phyloP scores from a whole-genome alignment of 2,113 vertebrate genomes.

The Chunga burmeisteri region DNA sequence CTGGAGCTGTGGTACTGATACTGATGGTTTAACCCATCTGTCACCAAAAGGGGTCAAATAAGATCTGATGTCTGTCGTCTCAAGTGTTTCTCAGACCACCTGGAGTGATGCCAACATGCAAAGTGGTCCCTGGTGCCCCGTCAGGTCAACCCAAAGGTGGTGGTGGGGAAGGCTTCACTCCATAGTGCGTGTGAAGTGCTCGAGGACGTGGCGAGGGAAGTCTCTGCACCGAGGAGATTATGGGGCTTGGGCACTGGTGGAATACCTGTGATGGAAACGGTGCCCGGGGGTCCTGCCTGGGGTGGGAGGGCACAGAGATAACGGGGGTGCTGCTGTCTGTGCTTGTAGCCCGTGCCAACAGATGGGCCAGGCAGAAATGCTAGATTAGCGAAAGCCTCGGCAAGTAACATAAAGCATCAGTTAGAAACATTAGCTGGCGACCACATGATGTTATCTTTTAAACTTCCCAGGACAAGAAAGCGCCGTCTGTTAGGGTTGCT shows the following conservation, averaged over 20 bases:
- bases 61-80: background rate
- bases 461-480: constrained; percentile 23
- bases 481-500: background rate
- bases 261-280: background rate
- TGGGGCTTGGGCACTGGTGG: background rate
- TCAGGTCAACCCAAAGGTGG: background rate
- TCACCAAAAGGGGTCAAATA: background rate
- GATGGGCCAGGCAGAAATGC: background rate
- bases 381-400: background rate
- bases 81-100: background rate
- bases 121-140: background rate
- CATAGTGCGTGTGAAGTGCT: fast-evolving
- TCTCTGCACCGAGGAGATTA: background rate
- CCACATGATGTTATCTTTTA: constrained; percentile 12
- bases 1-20: background rate
- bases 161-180: background rate
- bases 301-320: background rate
- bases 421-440: background rate
- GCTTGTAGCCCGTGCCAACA: fast-evolving
- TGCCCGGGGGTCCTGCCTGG: background rate
- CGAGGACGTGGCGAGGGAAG: background rate
- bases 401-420: background rate
- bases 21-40: fast-evolving
- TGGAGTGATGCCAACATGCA: background rate
- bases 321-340: background rate